Evolutionary conservation across 2,113 vertebrate genomes (phyloP), one percentile per base, ranked within the genome.

Genomic region (Danionella cerebrum): DNA sequence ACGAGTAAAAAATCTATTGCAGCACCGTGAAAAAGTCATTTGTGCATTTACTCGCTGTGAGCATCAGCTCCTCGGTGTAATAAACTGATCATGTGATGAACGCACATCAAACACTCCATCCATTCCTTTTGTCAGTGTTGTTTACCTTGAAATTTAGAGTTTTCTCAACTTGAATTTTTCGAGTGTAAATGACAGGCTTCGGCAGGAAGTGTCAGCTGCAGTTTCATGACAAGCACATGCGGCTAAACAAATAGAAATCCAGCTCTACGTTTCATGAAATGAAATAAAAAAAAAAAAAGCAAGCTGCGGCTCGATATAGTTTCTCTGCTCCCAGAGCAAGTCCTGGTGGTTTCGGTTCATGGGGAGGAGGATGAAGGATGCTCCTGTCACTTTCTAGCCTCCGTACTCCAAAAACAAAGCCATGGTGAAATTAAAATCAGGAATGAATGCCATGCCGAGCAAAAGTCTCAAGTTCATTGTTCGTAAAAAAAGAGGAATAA

Each of bases 391-490:
- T 92, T 95, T 94, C 94, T 95, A 92, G 48, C n/a, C 90, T 87
- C 88, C 82, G 81, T 84, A 90, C 91, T 90, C 90, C 91, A 94
- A 94, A 95, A 94, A n/a, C n/a, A n/a, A 97, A 93, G 91, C 93
- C 89, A 93, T 88, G 87, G 90, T 84, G 89, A 86, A 89, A 88
- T 86, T 89, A 90, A 87, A 92, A 85, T 90, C 90, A 89, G 88
- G 87, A 87, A 95, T 91, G 92, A 91, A 91, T 92, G 89, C 86
- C 94, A 98, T 97, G 95, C 96, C 93, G 91, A 81, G 89, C 42
- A 63, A 12, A 48, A 35, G 59, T 48, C 48, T 88, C 76, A 79
- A 91, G 83, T 91, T 92, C 91, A 90, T 92, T 90, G 91, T 91
- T 91, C 86, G 80, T 82, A 80, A 52, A 82, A 66, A 73, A 4